A percentile compares a stretch with the other conserved stretches of the same genome.
These are phyloP conservation scores for Tipula unca DNA, from an alignment of 2,888 invertebrate genomes.

Conservation along the genomic window DNA sequence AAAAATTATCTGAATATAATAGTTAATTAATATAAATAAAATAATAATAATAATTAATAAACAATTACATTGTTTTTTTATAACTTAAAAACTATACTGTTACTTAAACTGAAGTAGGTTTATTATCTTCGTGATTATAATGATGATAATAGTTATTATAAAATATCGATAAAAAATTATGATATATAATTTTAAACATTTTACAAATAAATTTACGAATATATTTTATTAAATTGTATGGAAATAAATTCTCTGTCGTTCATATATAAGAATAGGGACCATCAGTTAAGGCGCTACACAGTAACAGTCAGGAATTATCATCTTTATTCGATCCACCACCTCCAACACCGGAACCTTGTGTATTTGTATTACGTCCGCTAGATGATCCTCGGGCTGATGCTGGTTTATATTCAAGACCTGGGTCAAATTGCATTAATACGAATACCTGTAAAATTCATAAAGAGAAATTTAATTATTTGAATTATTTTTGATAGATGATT, in stretches of 20 bases:
- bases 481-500: neutral
- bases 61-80: neutral
- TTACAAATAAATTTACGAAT: conserved; percentile 28
- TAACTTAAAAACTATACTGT: neutral
- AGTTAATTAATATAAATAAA: neutral
- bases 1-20: neutral
- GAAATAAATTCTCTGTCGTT: conserved; percentile 42
- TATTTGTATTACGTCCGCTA: conserved; percentile 41
- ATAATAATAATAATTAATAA: neutral
- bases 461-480: neutral
- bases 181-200: conserved; percentile 18
- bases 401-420: conserved; percentile 92
- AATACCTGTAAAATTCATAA: conserved; percentile 60
- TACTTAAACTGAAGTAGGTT: neutral
- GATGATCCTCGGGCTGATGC: conserved; percentile 54
- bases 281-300: conserved; percentile 98
- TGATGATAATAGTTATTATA: neutral
- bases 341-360: conserved; percentile 51
- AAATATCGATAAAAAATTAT: neutral
- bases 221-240: conserved; percentile 41
- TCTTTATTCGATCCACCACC: conserved; percentile 70
- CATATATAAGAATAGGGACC: conserved; percentile 71
- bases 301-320: conserved; percentile 96
- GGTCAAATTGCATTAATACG: conserved; percentile 98
- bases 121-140: neutral